phyloP scores from a whole-genome alignment of 2,797 vertebrate genomes.

The Threskiornis aethiopicus region DNA sequence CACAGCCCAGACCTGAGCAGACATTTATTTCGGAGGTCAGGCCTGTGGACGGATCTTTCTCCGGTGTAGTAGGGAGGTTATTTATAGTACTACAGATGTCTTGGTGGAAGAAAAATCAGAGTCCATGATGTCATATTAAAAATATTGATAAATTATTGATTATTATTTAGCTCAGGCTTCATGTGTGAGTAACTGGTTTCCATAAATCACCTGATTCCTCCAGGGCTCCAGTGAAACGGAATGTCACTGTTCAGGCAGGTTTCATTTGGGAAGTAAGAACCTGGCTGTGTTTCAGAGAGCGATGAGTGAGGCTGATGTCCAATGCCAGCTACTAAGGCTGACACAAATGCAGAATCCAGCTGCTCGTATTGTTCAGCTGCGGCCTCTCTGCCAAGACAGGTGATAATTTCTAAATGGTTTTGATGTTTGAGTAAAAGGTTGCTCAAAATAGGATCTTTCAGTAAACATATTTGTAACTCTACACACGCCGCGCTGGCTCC shows the following conservation, averaged over 20 bases:
- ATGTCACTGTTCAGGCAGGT: not conserved
- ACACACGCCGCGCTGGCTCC: rapidly evolving
- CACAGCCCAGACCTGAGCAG: rapidly evolving
- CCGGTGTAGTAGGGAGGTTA: rapidly evolving
- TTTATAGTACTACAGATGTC: not conserved
- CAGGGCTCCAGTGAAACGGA: rapidly evolving
- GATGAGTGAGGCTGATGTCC: not conserved
- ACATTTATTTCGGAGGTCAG: not conserved
- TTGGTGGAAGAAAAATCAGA: not conserved
- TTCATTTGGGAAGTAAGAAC: not conserved
- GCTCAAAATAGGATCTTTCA: not conserved
- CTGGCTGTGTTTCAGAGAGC: not conserved
- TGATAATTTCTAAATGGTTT: not conserved
- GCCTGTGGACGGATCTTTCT: not conserved
- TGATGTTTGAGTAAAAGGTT: not conserved
- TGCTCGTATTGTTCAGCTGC: not conserved
- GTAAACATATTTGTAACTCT: not conserved
- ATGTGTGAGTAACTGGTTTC: not conserved
- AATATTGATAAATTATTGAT: not conserved
- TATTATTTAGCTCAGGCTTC: not conserved
- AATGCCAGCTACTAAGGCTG: not conserved
- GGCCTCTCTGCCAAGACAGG: not conserved
- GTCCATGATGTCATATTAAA: not conserved
- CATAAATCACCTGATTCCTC: not conserved
- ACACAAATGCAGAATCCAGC: not conserved